These are phyloP conservation scores for Steatornis caripensis DNA, from an alignment of 2,113 vertebrate genomes.

Conservation along the genomic window DNA sequence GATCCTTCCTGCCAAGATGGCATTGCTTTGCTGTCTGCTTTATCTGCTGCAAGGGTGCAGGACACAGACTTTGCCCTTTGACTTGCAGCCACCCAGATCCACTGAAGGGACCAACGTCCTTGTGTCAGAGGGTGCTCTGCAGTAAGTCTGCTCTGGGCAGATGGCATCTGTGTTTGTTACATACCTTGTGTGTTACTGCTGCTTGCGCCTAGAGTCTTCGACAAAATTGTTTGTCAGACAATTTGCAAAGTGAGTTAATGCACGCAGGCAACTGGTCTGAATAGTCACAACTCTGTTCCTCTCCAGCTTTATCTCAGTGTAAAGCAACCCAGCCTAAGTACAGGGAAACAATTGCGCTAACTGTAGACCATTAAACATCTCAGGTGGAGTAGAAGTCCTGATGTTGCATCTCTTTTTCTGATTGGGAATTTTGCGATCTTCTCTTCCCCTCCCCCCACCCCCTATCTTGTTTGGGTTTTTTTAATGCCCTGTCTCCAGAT, in stretches of 20 bases:
- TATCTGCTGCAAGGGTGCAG: background rate
- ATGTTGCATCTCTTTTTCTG: background rate
- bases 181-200: fast-evolving
- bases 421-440: background rate
- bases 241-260: background rate
- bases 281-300: background rate
- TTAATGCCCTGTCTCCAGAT: background rate
- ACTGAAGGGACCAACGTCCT: background rate
- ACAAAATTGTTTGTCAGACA: background rate
- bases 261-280: background rate
- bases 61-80: background rate
- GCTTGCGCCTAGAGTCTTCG: background rate
- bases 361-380: background rate
- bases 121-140: background rate
- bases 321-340: background rate
- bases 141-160: background rate
- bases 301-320: background rate
- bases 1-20: background rate
- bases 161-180: background rate
- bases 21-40: background rate
- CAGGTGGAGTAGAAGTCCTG: fast-evolving
- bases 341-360: background rate
- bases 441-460: too few relatives aligned
- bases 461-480: too few relatives aligned
- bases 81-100: background rate